A percentile compares a stretch with the other conserved stretches of the same genome.
These are phyloP conservation scores for Otocyon megalotis DNA, from an alignment of 2,113 vertebrate genomes.

Conservation along the genomic window DNA sequence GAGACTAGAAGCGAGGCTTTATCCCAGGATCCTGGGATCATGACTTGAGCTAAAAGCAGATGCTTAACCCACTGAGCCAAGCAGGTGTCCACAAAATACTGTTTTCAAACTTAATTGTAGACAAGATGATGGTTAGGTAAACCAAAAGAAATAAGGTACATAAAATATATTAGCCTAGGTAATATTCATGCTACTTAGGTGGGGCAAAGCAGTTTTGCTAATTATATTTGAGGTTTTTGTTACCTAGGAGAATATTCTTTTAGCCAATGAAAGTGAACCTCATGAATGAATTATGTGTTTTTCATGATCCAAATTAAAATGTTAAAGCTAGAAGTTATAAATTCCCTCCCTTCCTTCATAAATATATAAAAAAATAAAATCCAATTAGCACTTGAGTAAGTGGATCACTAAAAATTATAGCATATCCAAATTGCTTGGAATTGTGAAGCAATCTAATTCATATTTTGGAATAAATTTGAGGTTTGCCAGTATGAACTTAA, in stretches of 20 bases:
- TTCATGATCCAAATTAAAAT: conserved; percentile 1
- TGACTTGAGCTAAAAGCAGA: too few species aligned
- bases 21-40: too few species aligned
- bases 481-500: neutral
- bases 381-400: neutral
- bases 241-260: neutral
- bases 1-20: too few species aligned
- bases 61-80: too few species aligned
- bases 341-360: neutral
- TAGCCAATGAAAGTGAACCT: neutral
- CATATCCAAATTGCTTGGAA: conserved; percentile 12
- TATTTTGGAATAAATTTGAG: conserved; percentile 47
- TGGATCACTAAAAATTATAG: conserved; percentile 28
- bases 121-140: neutral
- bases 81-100: neutral
- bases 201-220: neutral
- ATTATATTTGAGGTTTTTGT: neutral
- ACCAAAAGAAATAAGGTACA: neutral
- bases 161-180: neutral
- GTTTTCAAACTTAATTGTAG: neutral
- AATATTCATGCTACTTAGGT: neutral
- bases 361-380: conserved; percentile 9
- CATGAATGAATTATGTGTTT: conserved; percentile 13
- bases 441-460: neutral
- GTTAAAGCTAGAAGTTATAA: neutral